These are phyloP conservation scores for Cotesia chilonis DNA, from an alignment of 1,140 invertebrate species.

Conservation along the genomic window DNA sequence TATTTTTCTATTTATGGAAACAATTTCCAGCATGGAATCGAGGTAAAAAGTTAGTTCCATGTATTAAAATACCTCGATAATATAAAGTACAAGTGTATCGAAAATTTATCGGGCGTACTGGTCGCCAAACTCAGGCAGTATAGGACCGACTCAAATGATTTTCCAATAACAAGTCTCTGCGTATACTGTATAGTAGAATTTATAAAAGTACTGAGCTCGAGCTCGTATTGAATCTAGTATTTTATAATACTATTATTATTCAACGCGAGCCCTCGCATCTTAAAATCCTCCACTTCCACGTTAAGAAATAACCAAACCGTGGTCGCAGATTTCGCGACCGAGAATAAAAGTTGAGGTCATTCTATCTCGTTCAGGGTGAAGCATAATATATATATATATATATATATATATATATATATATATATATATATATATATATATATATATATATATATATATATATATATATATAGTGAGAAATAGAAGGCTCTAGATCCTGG, in stretches of 20 bases:
- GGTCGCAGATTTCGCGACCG: neutral
- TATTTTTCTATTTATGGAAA: no score
- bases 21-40: no score
- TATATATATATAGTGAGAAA: neutral
- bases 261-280: no score
- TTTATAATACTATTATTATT: constrained; percentile 1
- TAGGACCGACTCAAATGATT: constrained; percentile 43
- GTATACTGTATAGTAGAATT: neutral
- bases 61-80: no score
- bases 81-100: constrained; percentile 30
- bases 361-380: neutral
- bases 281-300: no score
- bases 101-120: constrained; percentile 40
- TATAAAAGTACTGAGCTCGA: neutral
- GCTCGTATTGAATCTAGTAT: neutral
- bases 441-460: no score
- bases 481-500: constrained; percentile 12
- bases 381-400: neutral
- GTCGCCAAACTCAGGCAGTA: constrained; percentile 18
- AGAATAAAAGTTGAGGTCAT: neutral
- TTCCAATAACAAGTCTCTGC: constrained; percentile 44
- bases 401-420: no score
- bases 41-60: no score
- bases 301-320: neutral
- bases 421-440: no score